Base-by-base conservation (phyloP, 1,140 invertebrate genomes). In the Araneus ventricosus region DNA sequence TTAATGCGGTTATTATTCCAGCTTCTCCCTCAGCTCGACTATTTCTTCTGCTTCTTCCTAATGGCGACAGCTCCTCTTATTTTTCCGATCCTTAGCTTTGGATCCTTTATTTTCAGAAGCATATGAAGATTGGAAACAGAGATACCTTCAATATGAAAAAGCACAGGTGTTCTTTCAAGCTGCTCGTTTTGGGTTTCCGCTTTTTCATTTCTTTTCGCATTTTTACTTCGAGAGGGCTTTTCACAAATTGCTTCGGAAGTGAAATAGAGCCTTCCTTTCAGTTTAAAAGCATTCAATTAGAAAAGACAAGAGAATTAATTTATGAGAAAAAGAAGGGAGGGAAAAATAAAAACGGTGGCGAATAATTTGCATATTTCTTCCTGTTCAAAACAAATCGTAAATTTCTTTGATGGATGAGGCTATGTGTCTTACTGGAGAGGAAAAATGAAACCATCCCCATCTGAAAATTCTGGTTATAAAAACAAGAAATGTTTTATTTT, bases 1-100 rank as follows among this genome's bases (percentile, higher is more conserved):
- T 93, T 87, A 88, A 93, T 93, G 91, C 91, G 85, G 91, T 87
- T 93, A 93, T 93, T 93, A 93, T 93, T 93, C 91, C 67, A 39
- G 34, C 34, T 52, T 70, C 39, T 88, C 27, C 41, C 0, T 17
- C 10, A 57, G 61, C 70, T 79, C 39, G 52, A 88, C 84, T 87
- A 59, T 88, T 88, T 88, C 85, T 93, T 87, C 70, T 92, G 8
- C 6, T 61, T 93, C 85, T 10, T 37, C 61, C 14, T 93, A 93
- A 93, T 93, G 84, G 91, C 91, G 84, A 93, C 91, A 93, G 91
- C 91, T 88, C 63, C 52, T 87, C 59, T 87, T 85, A 27, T 79
- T 79, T 79, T 79, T 10, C 70, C 27, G 22, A 4, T 34, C 67
- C 27, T 84, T 84, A 57, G 30, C 63, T 85, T 92, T 82, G 37